Conservation (phyloP, 2,797 vertebrate species). For the Melanitta fusca region DNA sequence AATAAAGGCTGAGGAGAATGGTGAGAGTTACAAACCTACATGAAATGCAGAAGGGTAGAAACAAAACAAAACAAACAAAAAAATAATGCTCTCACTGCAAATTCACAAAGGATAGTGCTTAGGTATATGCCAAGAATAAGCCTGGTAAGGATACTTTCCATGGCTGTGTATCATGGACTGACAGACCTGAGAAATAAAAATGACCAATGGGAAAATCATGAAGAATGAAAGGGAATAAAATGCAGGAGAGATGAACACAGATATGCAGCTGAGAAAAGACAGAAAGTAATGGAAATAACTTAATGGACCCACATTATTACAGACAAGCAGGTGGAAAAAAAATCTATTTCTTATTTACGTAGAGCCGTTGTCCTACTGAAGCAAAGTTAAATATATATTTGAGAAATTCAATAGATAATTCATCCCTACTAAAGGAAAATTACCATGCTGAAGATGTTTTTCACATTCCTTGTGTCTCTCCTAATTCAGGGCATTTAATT, state of each 20-base stretch:
- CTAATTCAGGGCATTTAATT: conserved; percentile 20
- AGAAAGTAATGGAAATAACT: not conserved
- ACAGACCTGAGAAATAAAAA: not conserved
- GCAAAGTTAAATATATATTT: not conserved
- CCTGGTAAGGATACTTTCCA: not conserved
- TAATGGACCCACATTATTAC: not conserved
- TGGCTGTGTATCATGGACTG: not conserved
- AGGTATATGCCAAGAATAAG: not conserved
- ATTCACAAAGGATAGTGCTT: not conserved
- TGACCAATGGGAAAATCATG: not conserved
- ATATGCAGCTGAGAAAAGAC: not conserved
- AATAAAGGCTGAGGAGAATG: not conserved
- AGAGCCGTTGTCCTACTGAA: conserved; percentile 7
- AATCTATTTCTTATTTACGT: not conserved
- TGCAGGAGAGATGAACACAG: not conserved
- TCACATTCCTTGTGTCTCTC: conserved; percentile 6
- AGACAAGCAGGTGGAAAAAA: conserved; percentile 7
- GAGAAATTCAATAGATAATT: conserved; percentile 18
- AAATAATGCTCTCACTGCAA: not conserved
- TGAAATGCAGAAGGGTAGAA: not conserved
- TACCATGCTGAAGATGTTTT: conserved; percentile 3
- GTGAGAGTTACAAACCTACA: not conserved
- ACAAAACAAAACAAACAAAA: not conserved
- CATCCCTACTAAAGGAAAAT: not conserved
- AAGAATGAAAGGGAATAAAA: not conserved